Conservation (phyloP, 2,888 invertebrate species). For the Tholera decimalis region DNA sequence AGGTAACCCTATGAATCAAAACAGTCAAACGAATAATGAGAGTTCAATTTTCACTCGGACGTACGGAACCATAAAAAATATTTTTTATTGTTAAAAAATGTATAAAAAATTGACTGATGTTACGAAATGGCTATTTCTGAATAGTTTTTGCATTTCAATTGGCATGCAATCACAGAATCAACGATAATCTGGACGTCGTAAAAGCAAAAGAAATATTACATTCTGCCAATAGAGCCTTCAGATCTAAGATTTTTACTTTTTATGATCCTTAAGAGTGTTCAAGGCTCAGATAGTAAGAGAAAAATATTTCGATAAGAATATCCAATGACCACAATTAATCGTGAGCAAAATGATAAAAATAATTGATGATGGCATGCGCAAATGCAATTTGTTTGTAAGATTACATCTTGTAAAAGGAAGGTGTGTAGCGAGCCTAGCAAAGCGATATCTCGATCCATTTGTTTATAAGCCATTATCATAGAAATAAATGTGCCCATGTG, state of each 20-base stretch:
- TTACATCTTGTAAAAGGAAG: constrained; percentile 72
- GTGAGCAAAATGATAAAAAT: constrained; percentile 70
- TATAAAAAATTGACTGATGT: constrained; percentile 57
- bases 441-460: constrained; percentile 75
- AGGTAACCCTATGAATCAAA: too few relatives aligned
- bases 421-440: constrained; percentile 54
- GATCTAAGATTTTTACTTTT: constrained; percentile 18
- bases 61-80: neutral
- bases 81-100: constrained; percentile 40
- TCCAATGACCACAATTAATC: constrained; percentile 68
- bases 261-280: neutral
- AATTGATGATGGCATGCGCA: constrained; percentile 71
- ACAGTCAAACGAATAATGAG: too few relatives aligned
- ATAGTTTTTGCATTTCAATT: constrained; percentile 43
- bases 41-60: neutral
- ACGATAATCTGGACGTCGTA: neutral
- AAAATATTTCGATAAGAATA: constrained; percentile 57
- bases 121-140: constrained; percentile 41
- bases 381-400: constrained; percentile 78
- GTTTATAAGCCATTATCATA: constrained; percentile 69
- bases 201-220: constrained; percentile 25
- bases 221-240: constrained; percentile 6
- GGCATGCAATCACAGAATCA: constrained; percentile 32
- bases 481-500: constrained; percentile 66
- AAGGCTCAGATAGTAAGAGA: constrained; percentile 30